Conservation (phyloP, 2,888 invertebrate species). For the Tinea semifulvella region DNA sequence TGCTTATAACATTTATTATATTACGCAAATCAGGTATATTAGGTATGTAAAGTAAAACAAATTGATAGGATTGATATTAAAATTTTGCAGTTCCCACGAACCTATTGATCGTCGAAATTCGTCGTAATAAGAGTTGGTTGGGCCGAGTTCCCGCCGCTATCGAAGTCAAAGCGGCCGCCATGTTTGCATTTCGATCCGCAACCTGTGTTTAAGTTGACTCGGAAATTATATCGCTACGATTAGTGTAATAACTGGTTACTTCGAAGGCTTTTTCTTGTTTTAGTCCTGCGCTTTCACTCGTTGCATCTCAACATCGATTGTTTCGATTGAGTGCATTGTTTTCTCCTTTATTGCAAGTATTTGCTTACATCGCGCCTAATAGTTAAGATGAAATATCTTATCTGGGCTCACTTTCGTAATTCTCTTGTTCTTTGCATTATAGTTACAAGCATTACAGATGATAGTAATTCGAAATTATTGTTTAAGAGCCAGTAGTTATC, state of each 20-base stretch:
- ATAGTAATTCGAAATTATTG: not conserved
- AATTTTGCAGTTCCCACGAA: not conserved
- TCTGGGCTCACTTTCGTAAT: slow-evolving; percentile 1
- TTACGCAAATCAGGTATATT: too few species aligned
- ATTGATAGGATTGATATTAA: too few species aligned
- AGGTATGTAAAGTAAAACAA: too few species aligned
- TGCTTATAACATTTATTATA: too few species aligned
- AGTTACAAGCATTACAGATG: not conserved
- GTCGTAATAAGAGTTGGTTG: slow-evolving; percentile 16
- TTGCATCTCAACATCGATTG: slow-evolving; percentile 44
- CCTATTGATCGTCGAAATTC: not conserved
- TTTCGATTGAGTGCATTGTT: slow-evolving; percentile 51
- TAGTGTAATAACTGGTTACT: slow-evolving; percentile 67
- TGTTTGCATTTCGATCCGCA: slow-evolving; percentile 66
- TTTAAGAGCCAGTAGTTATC: too few species aligned
- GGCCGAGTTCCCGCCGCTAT: slow-evolving; percentile 42
- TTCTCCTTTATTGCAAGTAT: slow-evolving; percentile 25
- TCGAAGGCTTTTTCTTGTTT: slow-evolving; percentile 54
- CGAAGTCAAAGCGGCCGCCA: slow-evolving; percentile 60
- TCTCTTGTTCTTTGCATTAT: not conserved
- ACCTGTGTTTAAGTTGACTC: slow-evolving; percentile 68
- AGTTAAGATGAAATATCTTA: not conserved
- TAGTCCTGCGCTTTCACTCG: slow-evolving; percentile 47
- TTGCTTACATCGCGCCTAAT: slow-evolving; percentile 9
- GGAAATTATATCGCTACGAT: slow-evolving; percentile 66